Evolutionary conservation across 2,797 vertebrate species (phyloP), one percentile per base, ranked within the genome.

Genomic region (Chromobotia macracanthus): DNA sequence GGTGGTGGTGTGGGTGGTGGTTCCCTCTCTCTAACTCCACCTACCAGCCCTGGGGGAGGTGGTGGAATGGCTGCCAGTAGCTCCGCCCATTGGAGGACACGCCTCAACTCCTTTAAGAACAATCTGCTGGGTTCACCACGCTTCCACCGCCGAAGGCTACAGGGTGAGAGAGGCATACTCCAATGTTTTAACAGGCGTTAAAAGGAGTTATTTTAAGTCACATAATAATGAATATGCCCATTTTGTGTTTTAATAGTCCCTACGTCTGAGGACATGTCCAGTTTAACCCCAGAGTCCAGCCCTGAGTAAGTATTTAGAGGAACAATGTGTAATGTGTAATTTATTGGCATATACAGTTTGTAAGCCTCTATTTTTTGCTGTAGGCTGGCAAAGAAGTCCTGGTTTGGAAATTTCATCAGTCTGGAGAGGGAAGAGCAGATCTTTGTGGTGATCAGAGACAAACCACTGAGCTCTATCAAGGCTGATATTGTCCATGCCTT

Each of bases 341-440:
- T 44, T 75, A 19, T 56, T 11, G 82, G 55, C 60, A 2, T 84
- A 50, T 48, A 38, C 72, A 31, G 28, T 44, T 44, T 44, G 41
- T 9, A 23, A 11, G 55, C 13, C 13, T 61, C 15, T 9, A 46
- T 67, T 1, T 66, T 19, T 68, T 53, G 21, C 50, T 44, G 44
- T 55, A 97, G 96, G 82, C 91, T 97, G 89, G 96, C 96, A 18
- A 97, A 97, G 90, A 94, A 93, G 86, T 97, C 96, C 11, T 97
- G 96, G 96, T 97, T 97, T 25, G 96, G 96, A 38, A 97, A 97
- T 90, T 97, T 97, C 90, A 96, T 97, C 90, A 96, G 93, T 85
- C 85, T 96, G 90, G 96, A 97, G 89, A 96, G 95, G 88, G 96
- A 97, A 87, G 96, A 97, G 86, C 96, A 97, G 87, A 96, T 97